These are phyloP conservation scores for Polydrusus tereticollis DNA, from an alignment of 2,888 invertebrate genomes.

Conservation along the genomic window DNA sequence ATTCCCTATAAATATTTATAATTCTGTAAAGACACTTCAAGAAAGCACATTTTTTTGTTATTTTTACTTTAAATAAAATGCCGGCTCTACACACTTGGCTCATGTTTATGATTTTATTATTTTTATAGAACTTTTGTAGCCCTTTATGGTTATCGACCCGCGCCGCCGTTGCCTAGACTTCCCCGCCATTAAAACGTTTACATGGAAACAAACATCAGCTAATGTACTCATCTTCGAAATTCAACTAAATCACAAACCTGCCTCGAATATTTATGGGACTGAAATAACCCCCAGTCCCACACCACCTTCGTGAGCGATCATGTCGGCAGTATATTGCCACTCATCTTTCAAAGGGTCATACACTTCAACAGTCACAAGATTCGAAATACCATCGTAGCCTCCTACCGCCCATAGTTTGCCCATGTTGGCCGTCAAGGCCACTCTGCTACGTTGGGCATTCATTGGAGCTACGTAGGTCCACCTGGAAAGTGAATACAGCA, in stretches of 20 bases:
- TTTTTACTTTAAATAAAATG: no score
- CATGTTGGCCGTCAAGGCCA: conserved; percentile 86
- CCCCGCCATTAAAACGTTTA: no score
- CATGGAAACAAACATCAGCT: no score
- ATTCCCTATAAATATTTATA: no score
- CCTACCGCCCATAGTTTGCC: conserved; percentile 88
- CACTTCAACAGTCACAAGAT: conserved; percentile 86
- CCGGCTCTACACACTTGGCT: no score
- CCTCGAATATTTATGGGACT: conserved; percentile 41
- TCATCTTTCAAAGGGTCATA: conserved; percentile 81
- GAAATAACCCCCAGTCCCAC: conserved; percentile 88
- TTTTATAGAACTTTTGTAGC: no score
- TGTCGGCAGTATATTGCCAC: conserved; percentile 82
- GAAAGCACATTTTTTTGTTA: no score
- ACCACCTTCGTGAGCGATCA: conserved; percentile 91
- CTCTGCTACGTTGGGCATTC: conserved; percentile 85
- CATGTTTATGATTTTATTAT: no score
- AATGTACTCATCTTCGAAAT: neutral
- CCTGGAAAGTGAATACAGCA: conserved; percentile 65
- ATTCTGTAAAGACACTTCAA: no score
- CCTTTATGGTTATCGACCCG: neutral
- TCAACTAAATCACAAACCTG: neutral
- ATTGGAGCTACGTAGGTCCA: conserved; percentile 85
- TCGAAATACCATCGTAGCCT: conserved; percentile 84
- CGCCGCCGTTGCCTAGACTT: no score